These are phyloP conservation scores for Drosophila lutescens DNA, from an alignment of 2,888 invertebrate genomes.

Conservation along the genomic window DNA sequence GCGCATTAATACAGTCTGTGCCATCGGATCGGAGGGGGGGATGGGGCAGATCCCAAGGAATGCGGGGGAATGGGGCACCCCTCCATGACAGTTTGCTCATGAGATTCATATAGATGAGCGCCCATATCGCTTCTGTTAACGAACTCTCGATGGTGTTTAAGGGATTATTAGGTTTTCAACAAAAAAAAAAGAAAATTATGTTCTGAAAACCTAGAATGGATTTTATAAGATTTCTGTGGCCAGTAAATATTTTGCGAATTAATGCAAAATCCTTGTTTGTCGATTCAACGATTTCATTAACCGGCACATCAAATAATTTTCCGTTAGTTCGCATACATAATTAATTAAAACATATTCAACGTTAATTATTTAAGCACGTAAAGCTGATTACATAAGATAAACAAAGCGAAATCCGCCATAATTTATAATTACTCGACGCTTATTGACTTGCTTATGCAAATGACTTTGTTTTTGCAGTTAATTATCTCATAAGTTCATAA, in stretches of 20 bases:
- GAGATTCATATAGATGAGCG: conserved; percentile 25
- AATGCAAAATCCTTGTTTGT: background rate
- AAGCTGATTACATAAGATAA: conserved; percentile 54
- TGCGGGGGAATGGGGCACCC: conserved; percentile 3
- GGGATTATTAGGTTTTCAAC: background rate
- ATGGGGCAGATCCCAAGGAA: background rate
- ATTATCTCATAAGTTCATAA: conserved; percentile 62
- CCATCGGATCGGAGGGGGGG: conserved; percentile 27
- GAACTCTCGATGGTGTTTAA: conserved; percentile 8
- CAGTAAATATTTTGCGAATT: background rate
- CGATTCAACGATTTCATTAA: background rate
- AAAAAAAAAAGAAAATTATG: background rate
- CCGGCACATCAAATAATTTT: background rate
- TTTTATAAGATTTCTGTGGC: background rate
- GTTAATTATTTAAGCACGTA: conserved; percentile 53
- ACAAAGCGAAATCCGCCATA: conserved; percentile 53
- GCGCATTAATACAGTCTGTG: conserved; percentile 50
- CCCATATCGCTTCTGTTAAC: conserved; percentile 5
- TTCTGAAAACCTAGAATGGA: background rate
- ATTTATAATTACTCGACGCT: conserved; percentile 62
- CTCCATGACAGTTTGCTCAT: conserved; percentile 14
- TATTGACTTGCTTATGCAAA: conserved; percentile 64
- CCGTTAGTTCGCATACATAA: conserved; percentile 15
- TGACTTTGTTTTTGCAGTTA: conserved; percentile 50
- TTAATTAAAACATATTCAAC: conserved; percentile 44